These are phyloP conservation scores for Agrochola circellaris DNA, from an alignment of 2,888 invertebrate genomes.

Conservation along the genomic window DNA sequence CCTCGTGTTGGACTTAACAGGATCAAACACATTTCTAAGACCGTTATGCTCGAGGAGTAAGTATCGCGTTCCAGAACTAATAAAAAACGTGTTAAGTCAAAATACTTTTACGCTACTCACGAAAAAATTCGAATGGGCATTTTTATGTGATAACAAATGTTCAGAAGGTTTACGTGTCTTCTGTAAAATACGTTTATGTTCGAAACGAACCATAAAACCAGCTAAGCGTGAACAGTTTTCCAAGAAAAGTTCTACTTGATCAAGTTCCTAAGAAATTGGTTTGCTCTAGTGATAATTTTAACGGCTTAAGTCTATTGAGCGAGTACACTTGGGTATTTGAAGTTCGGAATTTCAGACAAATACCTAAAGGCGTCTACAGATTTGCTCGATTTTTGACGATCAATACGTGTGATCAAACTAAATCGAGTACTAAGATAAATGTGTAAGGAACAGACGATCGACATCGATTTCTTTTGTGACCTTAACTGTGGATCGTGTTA, in stretches of 20 bases:
- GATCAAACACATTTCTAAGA: not conserved
- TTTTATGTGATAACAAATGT: conserved; percentile 42
- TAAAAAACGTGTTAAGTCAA: not conserved
- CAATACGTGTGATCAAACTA: not conserved
- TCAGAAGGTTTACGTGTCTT: conserved; percentile 32
- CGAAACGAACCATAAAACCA: conserved; percentile 66
- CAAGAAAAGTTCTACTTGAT: conserved; percentile 61
- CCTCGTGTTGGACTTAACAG: not conserved
- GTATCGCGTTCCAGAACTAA: not conserved
- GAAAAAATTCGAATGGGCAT: conserved; percentile 5
- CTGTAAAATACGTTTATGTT: conserved; percentile 66
- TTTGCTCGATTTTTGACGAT: not conserved
- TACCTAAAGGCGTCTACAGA: not conserved
- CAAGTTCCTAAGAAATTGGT: conserved; percentile 64
- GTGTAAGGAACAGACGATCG: not conserved
- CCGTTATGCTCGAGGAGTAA: too few relatives aligned
- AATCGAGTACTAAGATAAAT: not conserved
- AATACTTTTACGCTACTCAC: not conserved
- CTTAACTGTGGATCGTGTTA: not conserved
- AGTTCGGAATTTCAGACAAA: not conserved
- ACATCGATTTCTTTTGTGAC: not conserved
- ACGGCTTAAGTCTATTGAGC: conserved; percentile 10
- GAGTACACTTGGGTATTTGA: not conserved
- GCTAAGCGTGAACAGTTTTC: conserved; percentile 60
- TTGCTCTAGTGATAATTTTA: conserved; percentile 46